These are phyloP conservation scores for Entosphenus tridentatus DNA, from an alignment of 2,113 vertebrate species.

Conservation along the genomic window DNA sequence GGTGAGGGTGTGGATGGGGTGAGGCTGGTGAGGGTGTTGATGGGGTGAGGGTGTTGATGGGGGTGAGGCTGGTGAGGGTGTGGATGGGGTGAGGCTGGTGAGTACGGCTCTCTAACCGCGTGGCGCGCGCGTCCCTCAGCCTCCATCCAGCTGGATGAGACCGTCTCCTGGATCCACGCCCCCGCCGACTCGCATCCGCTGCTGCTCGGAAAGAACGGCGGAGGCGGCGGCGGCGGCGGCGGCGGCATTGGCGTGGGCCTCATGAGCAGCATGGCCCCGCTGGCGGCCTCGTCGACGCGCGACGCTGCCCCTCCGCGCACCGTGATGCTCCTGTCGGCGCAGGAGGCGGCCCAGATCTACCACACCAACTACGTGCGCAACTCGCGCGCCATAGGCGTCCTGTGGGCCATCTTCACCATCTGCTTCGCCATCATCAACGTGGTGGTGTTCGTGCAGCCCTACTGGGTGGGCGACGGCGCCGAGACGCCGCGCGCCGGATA, in stretches of 20 bases:
- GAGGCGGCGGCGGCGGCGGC: no score
- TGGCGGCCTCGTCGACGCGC: not conserved
- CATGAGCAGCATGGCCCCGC: no score
- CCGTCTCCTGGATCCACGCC: not conserved
- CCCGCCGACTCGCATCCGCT: not conserved
- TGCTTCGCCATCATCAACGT: constrained; percentile 72
- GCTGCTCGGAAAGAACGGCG: not conserved
- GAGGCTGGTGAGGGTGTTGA: no score
- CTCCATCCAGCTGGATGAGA: constrained; percentile 2
- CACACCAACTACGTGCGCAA: constrained; percentile 93
- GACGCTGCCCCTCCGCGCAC: not conserved
- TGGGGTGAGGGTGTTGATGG: no score
- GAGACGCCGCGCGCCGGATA: constrained; percentile 82
- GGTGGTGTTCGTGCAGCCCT: constrained; percentile 89
- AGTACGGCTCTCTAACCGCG: no score
- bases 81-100: no score
- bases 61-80: no score
- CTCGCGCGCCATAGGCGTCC: constrained; percentile 57
- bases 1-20: no score
- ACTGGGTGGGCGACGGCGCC: constrained; percentile 95
- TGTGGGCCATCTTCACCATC: constrained; percentile 85
- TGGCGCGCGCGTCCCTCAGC: not conserved
- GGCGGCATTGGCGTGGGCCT: no score
- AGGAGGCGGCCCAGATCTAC: constrained; percentile 78
- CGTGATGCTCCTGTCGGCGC: constrained; percentile 42